Percentiles rank a stretch among this genome's conserved stretches.
Evolutionary conservation across 2,113 vertebrate species (phyloP).

Genomic region (Trochalopteron elliotii): DNA sequence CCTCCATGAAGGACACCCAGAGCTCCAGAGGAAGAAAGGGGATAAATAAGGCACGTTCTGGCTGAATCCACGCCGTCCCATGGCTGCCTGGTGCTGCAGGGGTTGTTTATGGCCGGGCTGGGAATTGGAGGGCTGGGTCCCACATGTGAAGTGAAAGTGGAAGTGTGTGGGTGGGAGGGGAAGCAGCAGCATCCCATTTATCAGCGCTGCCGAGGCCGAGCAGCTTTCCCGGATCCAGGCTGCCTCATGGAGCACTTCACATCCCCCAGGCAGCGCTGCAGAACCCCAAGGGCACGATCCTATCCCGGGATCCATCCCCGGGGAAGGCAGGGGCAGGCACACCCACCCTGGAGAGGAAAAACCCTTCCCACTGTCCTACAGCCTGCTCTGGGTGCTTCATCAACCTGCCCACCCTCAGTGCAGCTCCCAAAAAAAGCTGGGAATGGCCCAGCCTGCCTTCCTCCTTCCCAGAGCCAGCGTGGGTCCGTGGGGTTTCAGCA

Average conservation of each 20-base stretch:
- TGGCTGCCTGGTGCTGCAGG: not conserved
- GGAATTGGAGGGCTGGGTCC: constrained; percentile 45
- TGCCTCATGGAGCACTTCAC: not conserved
- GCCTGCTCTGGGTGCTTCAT: not conserved
- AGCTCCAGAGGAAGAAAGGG: not conserved
- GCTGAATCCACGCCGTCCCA: not conserved
- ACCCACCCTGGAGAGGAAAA: too few relatives aligned
- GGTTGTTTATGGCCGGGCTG: constrained; percentile 62
- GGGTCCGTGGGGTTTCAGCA: not conserved
- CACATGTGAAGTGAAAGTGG: constrained; percentile 80
- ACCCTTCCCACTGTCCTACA: fast-evolving
- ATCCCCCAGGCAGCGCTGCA: not conserved
- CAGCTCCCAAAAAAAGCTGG: not conserved
- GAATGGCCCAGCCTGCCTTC: not conserved
- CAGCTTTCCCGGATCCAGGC: not conserved
- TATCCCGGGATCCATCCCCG: not conserved
- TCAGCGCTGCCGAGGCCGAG: not conserved
- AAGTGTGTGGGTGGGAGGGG: constrained; percentile 77
- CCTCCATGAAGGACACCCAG: not conserved
- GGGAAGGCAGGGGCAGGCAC: not conserved
- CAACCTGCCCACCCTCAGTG: too few relatives aligned
- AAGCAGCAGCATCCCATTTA: constrained; percentile 66
- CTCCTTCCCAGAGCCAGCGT: not conserved
- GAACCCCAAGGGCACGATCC: fast-evolving
- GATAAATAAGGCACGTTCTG: not conserved